phyloP scores from a whole-genome alignment of 2,888 invertebrate genomes.

The Drosophila limbata region DNA sequence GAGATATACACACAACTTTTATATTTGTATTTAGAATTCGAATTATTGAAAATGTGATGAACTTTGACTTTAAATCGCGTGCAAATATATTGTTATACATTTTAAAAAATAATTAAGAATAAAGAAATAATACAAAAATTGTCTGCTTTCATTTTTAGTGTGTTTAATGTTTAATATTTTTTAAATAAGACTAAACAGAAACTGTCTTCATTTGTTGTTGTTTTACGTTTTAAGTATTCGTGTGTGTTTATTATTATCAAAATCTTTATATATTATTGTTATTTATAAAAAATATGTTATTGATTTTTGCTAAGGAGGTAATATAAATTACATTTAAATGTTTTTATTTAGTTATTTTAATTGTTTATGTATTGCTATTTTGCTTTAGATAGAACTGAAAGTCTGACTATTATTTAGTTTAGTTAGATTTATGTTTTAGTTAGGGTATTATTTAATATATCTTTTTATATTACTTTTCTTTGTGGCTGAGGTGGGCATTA shows the following conservation, averaged over 20 bases:
- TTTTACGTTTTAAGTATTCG: conserved; percentile 53
- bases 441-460: conserved; percentile 30
- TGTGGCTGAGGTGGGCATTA: conserved; percentile 82
- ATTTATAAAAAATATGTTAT: conserved; percentile 57
- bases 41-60: conserved; percentile 33
- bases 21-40: conserved; percentile 18
- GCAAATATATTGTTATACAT: conserved; percentile 53
- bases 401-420: conserved; percentile 69
- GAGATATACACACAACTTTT: conserved; percentile 24
- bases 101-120: conserved; percentile 10
- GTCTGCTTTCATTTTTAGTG: conserved; percentile 24
- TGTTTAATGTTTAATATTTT: conserved; percentile 32
- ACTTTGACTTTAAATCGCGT: conserved; percentile 27
- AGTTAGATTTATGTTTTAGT: conserved; percentile 39
- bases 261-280: conserved; percentile 21
- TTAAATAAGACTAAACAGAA: conserved; percentile 63
- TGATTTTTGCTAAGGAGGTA: conserved; percentile 83
- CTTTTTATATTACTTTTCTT: conserved; percentile 54
- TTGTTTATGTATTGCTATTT: conserved; percentile 60
- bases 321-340: conserved; percentile 79
- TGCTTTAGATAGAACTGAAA: conserved; percentile 50
- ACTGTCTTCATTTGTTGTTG: conserved; percentile 60
- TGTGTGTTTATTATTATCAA: conserved; percentile 41
- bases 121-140: conserved; percentile 27
- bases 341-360: conserved; percentile 36